A percentile compares a stretch with the other conserved stretches of the same genome.
Conservation (phyloP, 1,140 invertebrate species). For the Drosophila chauvacae region DNA sequence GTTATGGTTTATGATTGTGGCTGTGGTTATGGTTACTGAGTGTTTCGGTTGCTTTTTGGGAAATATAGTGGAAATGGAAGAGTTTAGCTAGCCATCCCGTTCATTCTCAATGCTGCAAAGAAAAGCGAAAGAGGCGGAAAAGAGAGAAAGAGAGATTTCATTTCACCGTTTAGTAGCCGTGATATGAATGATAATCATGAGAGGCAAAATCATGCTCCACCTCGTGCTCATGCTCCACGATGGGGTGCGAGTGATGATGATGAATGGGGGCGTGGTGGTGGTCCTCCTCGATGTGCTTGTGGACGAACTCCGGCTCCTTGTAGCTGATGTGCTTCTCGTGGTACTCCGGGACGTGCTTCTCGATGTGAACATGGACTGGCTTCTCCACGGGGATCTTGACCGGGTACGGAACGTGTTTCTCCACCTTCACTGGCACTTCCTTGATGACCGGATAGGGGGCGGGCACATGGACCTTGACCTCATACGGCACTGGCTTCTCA, state of each 20-base stretch:
- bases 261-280: slow-evolving; percentile 72
- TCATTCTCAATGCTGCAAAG: slow-evolving; percentile 78
- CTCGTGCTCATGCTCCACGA: slow-evolving; percentile 78
- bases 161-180: slow-evolving; percentile 80
- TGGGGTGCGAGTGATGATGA: slow-evolving; percentile 69
- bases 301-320: slow-evolving; percentile 81
- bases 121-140: slow-evolving; percentile 65
- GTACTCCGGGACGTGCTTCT: slow-evolving; percentile 80
- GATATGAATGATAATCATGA: slow-evolving; percentile 77
- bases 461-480: slow-evolving; percentile 86
- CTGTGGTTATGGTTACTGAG: slow-evolving; percentile 13
- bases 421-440: slow-evolving; percentile 85
- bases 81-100: slow-evolving; percentile 57
- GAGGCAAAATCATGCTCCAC: slow-evolving; percentile 78
- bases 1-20: slow-evolving; percentile 1
- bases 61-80: slow-evolving; percentile 32
- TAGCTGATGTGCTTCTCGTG: slow-evolving; percentile 82
- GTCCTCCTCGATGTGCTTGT: slow-evolving; percentile 79
- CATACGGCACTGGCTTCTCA: slow-evolving; percentile 86
- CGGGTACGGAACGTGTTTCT: slow-evolving; percentile 86
- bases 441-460: slow-evolving; percentile 86
- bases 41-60: slow-evolving; percentile 43
- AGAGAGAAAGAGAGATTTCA: slow-evolving; percentile 61
- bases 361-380: slow-evolving; percentile 85
- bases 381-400: slow-evolving; percentile 86